Conservation (phyloP, 2,797 vertebrate species). For the Galago senegalensis region DNA sequence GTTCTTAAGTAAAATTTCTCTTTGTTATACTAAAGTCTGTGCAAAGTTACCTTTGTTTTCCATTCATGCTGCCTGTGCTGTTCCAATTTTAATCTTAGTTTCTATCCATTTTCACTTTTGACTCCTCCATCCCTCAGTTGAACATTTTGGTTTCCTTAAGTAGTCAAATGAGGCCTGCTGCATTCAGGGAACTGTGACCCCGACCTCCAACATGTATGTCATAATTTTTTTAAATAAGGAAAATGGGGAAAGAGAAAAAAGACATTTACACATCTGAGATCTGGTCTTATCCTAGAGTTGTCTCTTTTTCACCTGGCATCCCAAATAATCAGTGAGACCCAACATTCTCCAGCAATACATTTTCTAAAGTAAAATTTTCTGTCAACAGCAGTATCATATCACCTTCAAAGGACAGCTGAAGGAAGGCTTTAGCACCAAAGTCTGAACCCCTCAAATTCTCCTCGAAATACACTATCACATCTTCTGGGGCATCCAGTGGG, state of each 20-base stretch:
- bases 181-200: no score
- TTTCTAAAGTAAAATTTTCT: neutral
- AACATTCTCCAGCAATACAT: neutral
- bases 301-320: neutral
- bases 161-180: no score
- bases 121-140: no score
- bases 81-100: no score
- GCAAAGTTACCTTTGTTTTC: no score
- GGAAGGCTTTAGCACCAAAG: neutral
- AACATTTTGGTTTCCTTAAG: no score
- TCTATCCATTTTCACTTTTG: no score
- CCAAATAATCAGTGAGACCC: neutral
- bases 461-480: neutral
- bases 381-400: neutral
- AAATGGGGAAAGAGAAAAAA: neutral
- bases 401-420: neutral
- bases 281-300: neutral
- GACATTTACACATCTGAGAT: neutral
- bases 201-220: no score
- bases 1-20: no score
- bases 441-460: neutral
- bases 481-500: neutral
- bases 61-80: no score
- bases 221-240: neutral
- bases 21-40: no score